Conservation (phyloP, 2,888 invertebrate species). For the Eulithis testata region DNA sequence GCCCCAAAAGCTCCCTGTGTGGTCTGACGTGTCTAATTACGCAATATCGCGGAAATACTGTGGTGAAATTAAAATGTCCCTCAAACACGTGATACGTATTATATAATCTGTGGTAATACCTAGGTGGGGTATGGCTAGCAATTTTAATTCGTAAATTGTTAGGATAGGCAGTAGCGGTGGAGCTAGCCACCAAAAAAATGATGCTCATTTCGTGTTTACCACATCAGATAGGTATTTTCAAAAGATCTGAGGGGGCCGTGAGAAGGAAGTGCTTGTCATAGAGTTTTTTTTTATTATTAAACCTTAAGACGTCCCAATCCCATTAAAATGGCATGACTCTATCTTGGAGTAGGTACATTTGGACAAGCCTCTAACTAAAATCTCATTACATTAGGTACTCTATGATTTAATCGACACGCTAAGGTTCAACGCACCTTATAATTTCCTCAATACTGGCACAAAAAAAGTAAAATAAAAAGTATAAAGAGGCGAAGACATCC, state of each 20-base stretch:
- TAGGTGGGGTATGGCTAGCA: neutral
- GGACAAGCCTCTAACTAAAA: conserved; percentile 4
- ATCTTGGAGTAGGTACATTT: neutral
- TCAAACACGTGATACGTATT: neutral
- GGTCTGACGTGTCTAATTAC: conserved; percentile 20
- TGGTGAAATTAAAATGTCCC: neutral
- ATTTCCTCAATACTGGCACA: conserved; percentile 55
- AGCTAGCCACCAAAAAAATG: neutral
- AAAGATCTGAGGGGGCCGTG: no score
- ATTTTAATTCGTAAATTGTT: conserved; percentile 24
- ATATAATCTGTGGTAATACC: no score
- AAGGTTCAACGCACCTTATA: conserved; percentile 45
- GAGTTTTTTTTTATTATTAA: no score
- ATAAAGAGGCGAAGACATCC: conserved; percentile 46
- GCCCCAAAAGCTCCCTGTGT: conserved; percentile 26
- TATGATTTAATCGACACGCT: conserved; percentile 32
- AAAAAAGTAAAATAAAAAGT: conserved; percentile 54
- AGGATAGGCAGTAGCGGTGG: neutral
- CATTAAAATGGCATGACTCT: no score
- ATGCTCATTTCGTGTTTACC: no score
- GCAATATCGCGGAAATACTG: conserved; percentile 21
- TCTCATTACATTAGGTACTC: neutral
- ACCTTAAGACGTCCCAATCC: no score
- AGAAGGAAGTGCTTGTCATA: no score
- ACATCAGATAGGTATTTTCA: no score